Conservation (phyloP, 2,888 invertebrate species). For the Acanthosepion esculentum region DNA sequence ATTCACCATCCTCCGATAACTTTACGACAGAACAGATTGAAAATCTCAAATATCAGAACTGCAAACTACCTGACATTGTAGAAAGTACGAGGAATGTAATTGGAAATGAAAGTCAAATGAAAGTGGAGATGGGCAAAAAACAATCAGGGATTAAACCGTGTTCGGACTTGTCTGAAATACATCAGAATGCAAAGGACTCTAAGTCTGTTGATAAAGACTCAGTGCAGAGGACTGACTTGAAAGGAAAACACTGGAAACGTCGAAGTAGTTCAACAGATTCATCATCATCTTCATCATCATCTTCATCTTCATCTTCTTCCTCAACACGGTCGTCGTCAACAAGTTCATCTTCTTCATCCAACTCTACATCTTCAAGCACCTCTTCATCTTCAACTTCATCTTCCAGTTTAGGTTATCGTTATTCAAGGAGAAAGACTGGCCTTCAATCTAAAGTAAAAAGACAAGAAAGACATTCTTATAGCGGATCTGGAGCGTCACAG, state of each 20-base stretch:
- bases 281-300: constrained; percentile 39
- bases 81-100: constrained; percentile 35
- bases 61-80: constrained; percentile 24
- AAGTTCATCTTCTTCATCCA: constrained; percentile 41
- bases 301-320: constrained; percentile 42
- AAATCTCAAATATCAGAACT: background rate
- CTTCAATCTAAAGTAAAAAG: background rate
- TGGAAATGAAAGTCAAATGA: background rate
- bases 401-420: background rate
- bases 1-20: background rate
- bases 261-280: constrained; percentile 45
- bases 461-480: background rate
- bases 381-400: constrained; percentile 43
- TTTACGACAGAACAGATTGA: background rate
- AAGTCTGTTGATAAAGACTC: background rate
- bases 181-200: background rate
- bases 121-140: background rate
- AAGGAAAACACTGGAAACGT: background rate
- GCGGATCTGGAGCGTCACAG: background rate
- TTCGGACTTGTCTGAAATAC: background rate
- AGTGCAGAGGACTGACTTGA: background rate
- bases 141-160: background rate
- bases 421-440: background rate
- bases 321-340: background rate
- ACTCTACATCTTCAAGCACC: constrained; percentile 1